Evolutionary conservation across 1,140 invertebrate genomes (phyloP).

Genomic region (Zaprionus gabonicus): DNA sequence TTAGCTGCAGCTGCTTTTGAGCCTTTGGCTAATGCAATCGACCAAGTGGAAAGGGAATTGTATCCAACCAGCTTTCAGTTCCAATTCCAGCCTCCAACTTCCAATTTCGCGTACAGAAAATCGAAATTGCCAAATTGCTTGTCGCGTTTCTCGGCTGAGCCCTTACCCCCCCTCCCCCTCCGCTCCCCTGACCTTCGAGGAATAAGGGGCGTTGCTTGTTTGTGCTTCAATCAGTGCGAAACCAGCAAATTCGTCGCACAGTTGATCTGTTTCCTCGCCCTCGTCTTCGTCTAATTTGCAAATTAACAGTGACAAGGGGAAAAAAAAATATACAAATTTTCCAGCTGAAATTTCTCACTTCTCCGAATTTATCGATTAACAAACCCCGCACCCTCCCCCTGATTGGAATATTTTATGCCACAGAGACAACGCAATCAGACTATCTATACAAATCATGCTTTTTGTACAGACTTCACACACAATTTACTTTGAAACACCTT

Average conservation of each 20-base stretch:
- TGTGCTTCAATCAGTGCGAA: constrained; percentile 23
- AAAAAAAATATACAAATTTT: background rate
- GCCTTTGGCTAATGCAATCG: constrained; percentile 37
- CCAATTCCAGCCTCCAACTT: constrained; percentile 6
- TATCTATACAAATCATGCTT: background rate
- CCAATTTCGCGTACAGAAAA: constrained; percentile 20
- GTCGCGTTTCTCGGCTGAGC: constrained; percentile 8
- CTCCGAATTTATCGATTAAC: too few species aligned
- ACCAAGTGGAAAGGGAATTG: constrained; percentile 22
- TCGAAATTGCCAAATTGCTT: constrained; percentile 34
- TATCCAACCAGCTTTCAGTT: background rate
- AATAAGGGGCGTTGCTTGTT: background rate
- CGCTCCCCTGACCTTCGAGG: background rate
- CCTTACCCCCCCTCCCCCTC: background rate
- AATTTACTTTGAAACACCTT: background rate
- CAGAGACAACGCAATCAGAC: background rate
- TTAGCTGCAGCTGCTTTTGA: background rate
- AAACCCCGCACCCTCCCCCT: background rate
- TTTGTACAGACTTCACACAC: background rate
- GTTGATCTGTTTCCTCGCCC: constrained; percentile 11
- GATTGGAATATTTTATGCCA: background rate
- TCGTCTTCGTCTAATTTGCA: constrained; percentile 22
- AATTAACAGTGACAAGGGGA: constrained; percentile 15
- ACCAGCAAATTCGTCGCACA: constrained; percentile 8
- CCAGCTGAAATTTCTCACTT: background rate